Evolutionary conservation across 2,113 vertebrate species (phyloP), one percentile per base, ranked within the genome.

Genomic region (Rhinogobius similis): DNA sequence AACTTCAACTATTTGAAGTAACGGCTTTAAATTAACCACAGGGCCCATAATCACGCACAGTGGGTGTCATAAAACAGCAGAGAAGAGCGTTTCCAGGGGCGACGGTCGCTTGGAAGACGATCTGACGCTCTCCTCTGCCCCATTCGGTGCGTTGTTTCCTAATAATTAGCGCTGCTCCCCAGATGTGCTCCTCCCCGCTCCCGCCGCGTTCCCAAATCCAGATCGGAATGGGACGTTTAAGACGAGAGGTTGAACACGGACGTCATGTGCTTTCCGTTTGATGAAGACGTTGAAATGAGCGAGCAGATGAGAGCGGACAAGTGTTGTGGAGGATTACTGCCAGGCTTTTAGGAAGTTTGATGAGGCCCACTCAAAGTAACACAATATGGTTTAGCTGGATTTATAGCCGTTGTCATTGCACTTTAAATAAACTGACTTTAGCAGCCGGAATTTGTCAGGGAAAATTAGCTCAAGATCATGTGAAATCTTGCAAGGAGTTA

Each of bases 151-250:
- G 82, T 82, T 88, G 82, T 89, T 90, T 90, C 84, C 87, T 88
- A 87, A 90, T 92, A 91, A 93, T 93, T 92, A 92, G 88, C 48
- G 61, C 91, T 92, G 93, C 66, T 65, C 71, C 72, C 58, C 93
- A 94, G 91, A 94, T 94, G 93, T 93, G 89, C 71, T 20, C 75
- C 55, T 79, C 72, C 71, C 56, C 36, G n/a, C 0, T 65, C 66
- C 67, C 39, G 53, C 67, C 39, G 48, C 68, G 43, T 66, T 59
- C 73, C 65, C 62, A 12, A 23, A 71, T 64, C 10, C 29, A 12
- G 82, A 82, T 72, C 77, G 58, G 73, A 82, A 64, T 61, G 69
- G 75, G 61, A 78, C 59, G 83, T 87, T 59, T 18, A 61, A 75
- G 75, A 79, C 21, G 65, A 76, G 73, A 73, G 38, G 36, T 41